Percentiles rank a stretch among this genome's conserved stretches.
These are phyloP conservation scores for Eubucco bourcierii DNA, from an alignment of 2,113 vertebrate genomes.

Conservation along the genomic window DNA sequence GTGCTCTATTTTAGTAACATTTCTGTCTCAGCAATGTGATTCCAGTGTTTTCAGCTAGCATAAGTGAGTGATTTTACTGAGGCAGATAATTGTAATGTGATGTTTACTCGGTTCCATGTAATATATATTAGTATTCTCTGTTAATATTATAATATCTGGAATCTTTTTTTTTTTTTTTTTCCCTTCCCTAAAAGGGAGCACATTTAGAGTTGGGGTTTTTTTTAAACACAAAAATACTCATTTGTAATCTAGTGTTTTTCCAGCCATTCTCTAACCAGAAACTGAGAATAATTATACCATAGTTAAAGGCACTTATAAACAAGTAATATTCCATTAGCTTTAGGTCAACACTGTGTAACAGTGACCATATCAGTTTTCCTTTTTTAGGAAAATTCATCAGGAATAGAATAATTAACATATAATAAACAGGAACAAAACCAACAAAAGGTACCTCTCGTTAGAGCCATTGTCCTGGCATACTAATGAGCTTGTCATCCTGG, in stretches of 20 bases:
- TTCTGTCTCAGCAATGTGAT: background rate
- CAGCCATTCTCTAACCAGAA: background rate
- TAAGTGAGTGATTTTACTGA: background rate
- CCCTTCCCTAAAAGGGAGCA: rapidly evolving
- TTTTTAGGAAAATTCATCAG: background rate
- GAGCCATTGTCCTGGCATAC: background rate
- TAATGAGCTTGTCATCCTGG: background rate
- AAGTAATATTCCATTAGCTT: background rate
- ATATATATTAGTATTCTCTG: background rate
- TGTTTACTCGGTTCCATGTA: background rate
- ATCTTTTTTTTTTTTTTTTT: background rate
- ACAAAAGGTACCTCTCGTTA: background rate
- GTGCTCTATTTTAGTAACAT: background rate
- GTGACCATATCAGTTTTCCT: background rate
- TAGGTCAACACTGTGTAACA: background rate
- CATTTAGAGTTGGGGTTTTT: rapidly evolving
- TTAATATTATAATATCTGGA: background rate
- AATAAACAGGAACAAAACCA: background rate
- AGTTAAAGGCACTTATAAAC: background rate
- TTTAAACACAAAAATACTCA: background rate
- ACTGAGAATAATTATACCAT: background rate
- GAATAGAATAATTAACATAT: background rate
- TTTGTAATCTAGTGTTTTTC: background rate
- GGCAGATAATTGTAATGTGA: background rate
- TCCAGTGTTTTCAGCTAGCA: background rate